Evolutionary conservation across 2,888 invertebrate genomes (phyloP), one percentile per base, ranked within the genome.

Genomic region (Oxystoma pomonae): DNA sequence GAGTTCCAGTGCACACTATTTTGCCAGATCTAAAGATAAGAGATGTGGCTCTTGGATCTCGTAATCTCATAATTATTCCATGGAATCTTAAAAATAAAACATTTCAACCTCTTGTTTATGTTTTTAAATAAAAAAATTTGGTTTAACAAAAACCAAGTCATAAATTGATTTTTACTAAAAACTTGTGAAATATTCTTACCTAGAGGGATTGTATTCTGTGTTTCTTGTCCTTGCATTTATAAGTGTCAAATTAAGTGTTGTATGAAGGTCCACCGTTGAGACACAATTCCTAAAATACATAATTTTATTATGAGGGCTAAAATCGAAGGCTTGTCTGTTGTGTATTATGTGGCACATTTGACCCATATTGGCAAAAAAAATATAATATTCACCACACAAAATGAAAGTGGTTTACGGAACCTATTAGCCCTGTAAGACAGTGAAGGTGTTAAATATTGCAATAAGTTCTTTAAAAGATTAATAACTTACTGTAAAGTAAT

Each of bases 51-150:
- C 90, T 83, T 0, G 93, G 93, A 67, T 90, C 90, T 59, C 90
- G 81, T 76, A 93, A 89, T 74, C 91, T 85, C 92, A 93, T 92
- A 0, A 93, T 87, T 16, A 93, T 87, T 12, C 92, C 93, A 73
- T 90, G 89, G 75, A 93, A 93, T 69, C 92, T 83, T 3, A 88
- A 35, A 35, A 3, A 35, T n/a, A n/a, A n/a, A n/a, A n/a, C n/a
- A n/a, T n/a, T n/a, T n/a, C n/a, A n/a, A n/a, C n/a, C n/a, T n/a
- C n/a, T n/a, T n/a, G n/a, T n/a, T n/a, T n/a, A n/a, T n/a, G n/a
- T n/a, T n/a, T n/a, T n/a, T n/a, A n/a, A n/a, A n/a, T n/a, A n/a
- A n/a, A n/a, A n/a, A n/a, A n/a, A n/a, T n/a, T n/a, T n/a, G n/a
- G n/a, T n/a, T n/a, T n/a, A n/a, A n/a, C n/a, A n/a, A n/a, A n/a